Evolutionary conservation across 2,888 invertebrate genomes (phyloP).

Genomic region (Aspidiotus rigidus): DNA sequence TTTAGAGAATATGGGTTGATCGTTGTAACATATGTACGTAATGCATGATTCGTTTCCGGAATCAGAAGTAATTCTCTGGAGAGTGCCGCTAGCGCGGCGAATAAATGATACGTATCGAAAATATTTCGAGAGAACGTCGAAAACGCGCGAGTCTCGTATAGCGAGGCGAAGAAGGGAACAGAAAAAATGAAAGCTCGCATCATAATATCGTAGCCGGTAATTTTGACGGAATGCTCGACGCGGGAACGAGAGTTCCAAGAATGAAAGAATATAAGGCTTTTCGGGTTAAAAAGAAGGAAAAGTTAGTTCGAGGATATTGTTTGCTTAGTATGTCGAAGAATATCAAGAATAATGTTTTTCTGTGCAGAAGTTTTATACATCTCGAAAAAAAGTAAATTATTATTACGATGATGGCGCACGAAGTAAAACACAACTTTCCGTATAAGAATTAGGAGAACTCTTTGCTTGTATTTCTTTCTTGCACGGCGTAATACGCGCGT

Average conservation of each 20-base stretch:
- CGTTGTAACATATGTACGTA: background rate
- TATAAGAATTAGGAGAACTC: background rate
- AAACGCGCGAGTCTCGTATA: no score
- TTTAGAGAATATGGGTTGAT: no score
- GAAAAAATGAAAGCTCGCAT: background rate
- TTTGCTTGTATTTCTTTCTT: background rate
- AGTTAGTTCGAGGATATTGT: background rate
- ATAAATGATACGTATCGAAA: conserved; percentile 4
- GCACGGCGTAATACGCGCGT: background rate
- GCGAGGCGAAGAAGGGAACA: background rate
- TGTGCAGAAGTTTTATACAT: conserved; percentile 1
- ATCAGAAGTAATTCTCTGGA: background rate
- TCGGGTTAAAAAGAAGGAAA: background rate
- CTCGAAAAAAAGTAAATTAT: conserved; percentile 2
- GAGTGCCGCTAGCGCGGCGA: background rate
- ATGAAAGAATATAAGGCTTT: no score
- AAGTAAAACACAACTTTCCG: background rate
- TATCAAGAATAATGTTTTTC: background rate
- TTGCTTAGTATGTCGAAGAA: background rate
- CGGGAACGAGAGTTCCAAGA: no score
- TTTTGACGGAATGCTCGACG: background rate
- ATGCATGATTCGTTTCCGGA: background rate
- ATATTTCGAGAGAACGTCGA: background rate
- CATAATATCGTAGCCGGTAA: background rate
- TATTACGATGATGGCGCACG: background rate